Base-by-base conservation (phyloP, 2,797 vertebrate genomes). In the Hybognathus amarus region DNA sequence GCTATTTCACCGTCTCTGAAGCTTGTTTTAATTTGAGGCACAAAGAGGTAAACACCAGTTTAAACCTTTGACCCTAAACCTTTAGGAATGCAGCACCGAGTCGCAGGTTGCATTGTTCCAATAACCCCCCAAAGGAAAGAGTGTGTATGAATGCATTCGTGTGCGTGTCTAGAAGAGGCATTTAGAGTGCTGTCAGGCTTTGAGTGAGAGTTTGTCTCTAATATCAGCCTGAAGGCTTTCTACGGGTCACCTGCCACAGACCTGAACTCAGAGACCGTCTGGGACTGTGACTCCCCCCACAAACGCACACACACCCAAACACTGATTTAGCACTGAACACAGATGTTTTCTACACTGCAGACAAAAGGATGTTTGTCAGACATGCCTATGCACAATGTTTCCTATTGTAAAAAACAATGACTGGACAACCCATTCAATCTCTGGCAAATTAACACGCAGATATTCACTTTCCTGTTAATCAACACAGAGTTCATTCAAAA, bases 61-160 rank as follows among this genome's bases (percentile, higher is more conserved):
- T 78, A 83, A 63, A 63, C 66, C 82, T 63, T 86, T 71, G 92
- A 93, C 93, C 93, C 82, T 91, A 91, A 92, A 91, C 91, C 89
- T 90, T 92, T 90, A 91, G 89, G 92, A 94, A 94, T 94, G 92
- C 89, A 88, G 91, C 47, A 3, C 91, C 83, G 81, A 92, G 91
- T 93, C 89, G 90, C 92, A 93, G 92, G 87, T 80, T 87, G 89
- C 90, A 92, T 94, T 93, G 93, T 94, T 93, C 88, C 89, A 87
- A 87, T 78, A 70, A 83, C 86, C 90, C 87, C 45, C 89, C 84
- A 1, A 83, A 90, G 89, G 91, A 91, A 40, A 69, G 45, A 54
- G 33, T 33, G 33, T 67, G 11, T n/a, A 40, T 68, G 63, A 27
- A 52, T 17, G 18, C 80, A 76, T 82, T 45, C 45, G 63, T 6